These are phyloP conservation scores for Theonella swinhoei DNA, from an alignment of 37 sponge, comb jelly and placozoan species.

Conservation along the genomic window DNA sequence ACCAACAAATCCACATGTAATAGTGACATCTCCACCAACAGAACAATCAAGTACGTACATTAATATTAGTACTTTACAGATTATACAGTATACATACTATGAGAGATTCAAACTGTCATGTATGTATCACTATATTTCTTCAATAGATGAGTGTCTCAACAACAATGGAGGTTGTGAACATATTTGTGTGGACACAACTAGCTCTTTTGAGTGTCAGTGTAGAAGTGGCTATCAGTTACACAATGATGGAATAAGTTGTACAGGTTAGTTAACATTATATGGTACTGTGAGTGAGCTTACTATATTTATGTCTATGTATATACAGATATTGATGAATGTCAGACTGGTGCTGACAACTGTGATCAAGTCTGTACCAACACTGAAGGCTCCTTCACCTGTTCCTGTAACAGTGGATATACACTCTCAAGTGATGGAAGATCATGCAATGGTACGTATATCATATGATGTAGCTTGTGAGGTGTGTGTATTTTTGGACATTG, in stretches of 20 bases:
- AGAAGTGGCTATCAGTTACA: constrained; percentile 9
- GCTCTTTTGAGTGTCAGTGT: constrained; percentile 39
- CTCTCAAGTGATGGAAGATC: background rate
- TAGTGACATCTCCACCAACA: too few species aligned
- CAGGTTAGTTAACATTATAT: background rate
- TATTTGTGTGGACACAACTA: constrained; percentile 34
- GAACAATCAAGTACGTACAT: too few species aligned
- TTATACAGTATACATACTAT: too few species aligned
- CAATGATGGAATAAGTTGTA: background rate
- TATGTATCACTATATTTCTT: constrained; percentile 2
- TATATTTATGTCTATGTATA: too few species aligned
- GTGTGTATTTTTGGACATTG: too few species aligned
- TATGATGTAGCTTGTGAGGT: too few species aligned
- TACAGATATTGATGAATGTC: constrained; percentile 57
- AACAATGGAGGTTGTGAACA: constrained; percentile 29
- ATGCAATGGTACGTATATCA: too few species aligned
- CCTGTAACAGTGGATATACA: constrained; percentile 41
- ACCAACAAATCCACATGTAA: too few species aligned
- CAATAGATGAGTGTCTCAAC: background rate
- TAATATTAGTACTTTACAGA: too few species aligned
- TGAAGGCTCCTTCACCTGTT: constrained; percentile 35
- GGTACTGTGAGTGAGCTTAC: too few species aligned
- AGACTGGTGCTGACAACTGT: constrained; percentile 47
- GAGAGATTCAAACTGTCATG: too few species aligned
- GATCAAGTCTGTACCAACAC: constrained; percentile 33